These are phyloP conservation scores for Baronia brevicornis DNA, from an alignment of 2,888 invertebrate species.

Conservation along the genomic window DNA sequence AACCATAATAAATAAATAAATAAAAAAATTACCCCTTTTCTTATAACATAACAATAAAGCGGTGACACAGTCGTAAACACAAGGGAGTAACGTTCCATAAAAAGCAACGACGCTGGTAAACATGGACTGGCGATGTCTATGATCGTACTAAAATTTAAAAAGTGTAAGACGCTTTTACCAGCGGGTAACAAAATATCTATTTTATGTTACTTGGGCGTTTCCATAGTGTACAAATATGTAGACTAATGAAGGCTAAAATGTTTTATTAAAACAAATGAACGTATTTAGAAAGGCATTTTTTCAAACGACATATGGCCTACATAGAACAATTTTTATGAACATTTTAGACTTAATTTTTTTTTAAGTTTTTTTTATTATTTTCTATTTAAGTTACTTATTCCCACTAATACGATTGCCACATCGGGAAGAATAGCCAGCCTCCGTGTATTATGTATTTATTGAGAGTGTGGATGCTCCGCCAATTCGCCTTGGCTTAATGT, in stretches of 20 bases:
- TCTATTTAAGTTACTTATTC: too few species aligned
- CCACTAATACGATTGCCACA: too few species aligned
- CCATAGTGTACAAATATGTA: too few species aligned
- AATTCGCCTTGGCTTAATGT: too few species aligned
- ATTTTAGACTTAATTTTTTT: too few species aligned
- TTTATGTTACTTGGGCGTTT: too few species aligned
- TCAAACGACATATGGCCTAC: too few species aligned
- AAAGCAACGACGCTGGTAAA: conserved; percentile 67
- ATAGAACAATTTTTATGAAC: too few species aligned
- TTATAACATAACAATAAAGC: conserved; percentile 57
- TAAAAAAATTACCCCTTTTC: conserved; percentile 56
- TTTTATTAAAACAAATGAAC: background rate
- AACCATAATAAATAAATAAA: conserved; percentile 41
- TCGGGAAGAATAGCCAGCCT: too few species aligned
- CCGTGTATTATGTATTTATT: too few species aligned
- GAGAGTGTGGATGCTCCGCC: too few species aligned
- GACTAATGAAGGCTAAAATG: background rate
- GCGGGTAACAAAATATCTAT: conserved; percentile 34
- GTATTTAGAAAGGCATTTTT: background rate
- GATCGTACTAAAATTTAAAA: conserved; percentile 30
- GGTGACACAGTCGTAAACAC: conserved; percentile 59
- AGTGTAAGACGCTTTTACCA: conserved; percentile 38
- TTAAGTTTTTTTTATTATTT: too few species aligned
- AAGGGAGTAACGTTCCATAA: conserved; percentile 52
- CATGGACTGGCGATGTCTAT: conserved; percentile 61